Conservation (phyloP, 1,140 invertebrate species). For the Orius insidiosus region DNA sequence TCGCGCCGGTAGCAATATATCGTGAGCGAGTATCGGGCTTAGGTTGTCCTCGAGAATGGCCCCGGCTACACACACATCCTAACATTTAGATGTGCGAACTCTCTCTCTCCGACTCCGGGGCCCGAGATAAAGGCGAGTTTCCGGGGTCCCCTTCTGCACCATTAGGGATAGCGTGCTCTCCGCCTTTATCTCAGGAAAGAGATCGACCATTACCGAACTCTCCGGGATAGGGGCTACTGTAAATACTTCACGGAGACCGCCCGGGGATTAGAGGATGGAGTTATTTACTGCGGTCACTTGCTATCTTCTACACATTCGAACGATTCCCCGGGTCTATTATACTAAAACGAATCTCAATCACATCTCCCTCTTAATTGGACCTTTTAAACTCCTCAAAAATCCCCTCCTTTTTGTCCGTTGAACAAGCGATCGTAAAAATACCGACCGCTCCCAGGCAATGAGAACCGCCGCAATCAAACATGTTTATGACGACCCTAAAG, state of each 20-base stretch:
- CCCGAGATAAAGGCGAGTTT: conserved; percentile 8
- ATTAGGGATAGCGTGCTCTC: conserved; percentile 10
- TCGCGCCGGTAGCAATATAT: conserved; percentile 1
- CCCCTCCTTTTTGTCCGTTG: no score
- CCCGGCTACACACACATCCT: not conserved
- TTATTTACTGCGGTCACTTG: conserved; percentile 7
- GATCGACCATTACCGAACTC: conserved; percentile 11
- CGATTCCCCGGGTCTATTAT: no score
- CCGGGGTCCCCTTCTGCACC: conserved; percentile 11
- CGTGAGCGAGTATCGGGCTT: not conserved
- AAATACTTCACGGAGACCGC: conserved; percentile 8
- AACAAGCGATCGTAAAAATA: no score
- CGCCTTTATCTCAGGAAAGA: conserved; percentile 5
- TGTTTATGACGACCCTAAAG: no score
- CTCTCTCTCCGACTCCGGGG: conserved; percentile 1
- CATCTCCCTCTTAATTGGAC: no score
- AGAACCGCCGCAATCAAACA: no score
- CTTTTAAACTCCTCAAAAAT: no score
- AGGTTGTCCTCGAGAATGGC: not conserved
- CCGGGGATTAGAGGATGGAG: conserved; percentile 8
- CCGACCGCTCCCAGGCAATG: no score
- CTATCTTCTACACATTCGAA: no score
- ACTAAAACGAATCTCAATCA: no score
- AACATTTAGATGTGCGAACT: conserved; percentile 6
- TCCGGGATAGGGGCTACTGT: conserved; percentile 9